These are phyloP conservation scores for Scalopus aquaticus DNA, from an alignment of 2,113 vertebrate genomes.

Conservation along the genomic window DNA sequence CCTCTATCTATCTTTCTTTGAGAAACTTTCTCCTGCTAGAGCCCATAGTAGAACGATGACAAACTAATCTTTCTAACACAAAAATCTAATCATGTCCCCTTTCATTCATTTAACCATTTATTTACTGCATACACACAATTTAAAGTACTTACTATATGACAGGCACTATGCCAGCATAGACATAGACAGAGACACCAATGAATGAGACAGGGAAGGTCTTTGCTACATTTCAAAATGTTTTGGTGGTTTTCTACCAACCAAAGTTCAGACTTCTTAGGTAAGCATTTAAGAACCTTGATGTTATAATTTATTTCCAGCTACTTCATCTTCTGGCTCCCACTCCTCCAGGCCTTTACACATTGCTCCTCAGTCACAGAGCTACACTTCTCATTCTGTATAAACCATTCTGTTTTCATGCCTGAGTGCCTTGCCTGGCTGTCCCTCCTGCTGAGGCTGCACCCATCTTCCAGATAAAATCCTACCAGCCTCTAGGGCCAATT, in stretches of 20 bases:
- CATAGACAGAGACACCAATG: neutral
- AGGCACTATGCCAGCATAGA: neutral
- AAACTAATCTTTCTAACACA: slow-evolving; percentile 27
- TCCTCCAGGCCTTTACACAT: neutral
- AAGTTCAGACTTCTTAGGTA: neutral
- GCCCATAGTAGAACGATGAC: neutral
- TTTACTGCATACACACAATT: neutral
- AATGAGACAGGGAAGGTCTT: neutral
- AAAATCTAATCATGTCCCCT: neutral
- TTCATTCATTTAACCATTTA: slow-evolving; percentile 29
- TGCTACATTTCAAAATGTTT: neutral
- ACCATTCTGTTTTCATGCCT: neutral
- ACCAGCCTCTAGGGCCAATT: neutral
- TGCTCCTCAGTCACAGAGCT: neutral
- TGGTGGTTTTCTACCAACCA: neutral
- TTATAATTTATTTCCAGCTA: neutral
- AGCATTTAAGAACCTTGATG: neutral
- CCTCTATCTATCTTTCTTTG: neutral
- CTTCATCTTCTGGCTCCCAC: neutral
- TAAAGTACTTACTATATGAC: neutral
- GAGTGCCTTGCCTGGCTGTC: neutral
- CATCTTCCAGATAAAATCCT: neutral
- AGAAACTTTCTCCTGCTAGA: slow-evolving; percentile 47
- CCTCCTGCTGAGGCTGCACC: neutral
- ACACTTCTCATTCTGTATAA: neutral